A percentile compares a stretch with the other conserved stretches of the same genome.
These are phyloP conservation scores for Nysson spinosus DNA, from an alignment of 2,888 invertebrate genomes.

Conservation along the genomic window DNA sequence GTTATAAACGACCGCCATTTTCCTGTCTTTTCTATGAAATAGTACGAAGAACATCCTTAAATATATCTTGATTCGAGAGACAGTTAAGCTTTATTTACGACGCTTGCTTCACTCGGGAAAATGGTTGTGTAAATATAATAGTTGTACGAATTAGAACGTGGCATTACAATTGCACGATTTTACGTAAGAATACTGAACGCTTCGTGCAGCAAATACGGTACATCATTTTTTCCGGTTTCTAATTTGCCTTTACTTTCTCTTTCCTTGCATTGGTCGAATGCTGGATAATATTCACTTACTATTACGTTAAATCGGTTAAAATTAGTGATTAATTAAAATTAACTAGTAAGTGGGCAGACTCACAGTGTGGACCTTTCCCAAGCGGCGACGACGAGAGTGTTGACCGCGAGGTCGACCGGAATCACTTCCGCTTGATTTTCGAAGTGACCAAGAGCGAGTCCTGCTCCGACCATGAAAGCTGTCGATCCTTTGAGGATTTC, in stretches of 20 bases:
- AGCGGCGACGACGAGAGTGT: constrained; percentile 65
- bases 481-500: constrained; percentile 64
- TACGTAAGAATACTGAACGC: too few species aligned
- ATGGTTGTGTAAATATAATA: too few species aligned
- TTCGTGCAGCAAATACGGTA: too few species aligned
- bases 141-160: too few species aligned
- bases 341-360: constrained; percentile 22
- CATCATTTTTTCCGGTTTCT: too few species aligned
- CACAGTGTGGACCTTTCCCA: constrained; percentile 63
- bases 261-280: too few species aligned
- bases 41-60: neutral
- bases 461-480: constrained; percentile 68
- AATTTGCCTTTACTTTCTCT: too few species aligned
- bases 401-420: constrained; percentile 65
- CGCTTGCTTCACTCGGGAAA: too few species aligned
- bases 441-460: constrained; percentile 59
- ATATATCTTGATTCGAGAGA: neutral
- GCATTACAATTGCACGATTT: too few species aligned
- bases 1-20: constrained; percentile 61
- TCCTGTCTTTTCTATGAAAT: constrained; percentile 1
- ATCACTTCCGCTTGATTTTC: constrained; percentile 62
- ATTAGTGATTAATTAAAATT: too few species aligned
- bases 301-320: too few species aligned
- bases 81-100: neutral
- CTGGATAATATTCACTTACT: too few species aligned